These are phyloP conservation scores for Mesocentrotus franciscanus DNA, from an alignment of 53 echinoderm and acorn worm genomes.

Conservation along the genomic window DNA sequence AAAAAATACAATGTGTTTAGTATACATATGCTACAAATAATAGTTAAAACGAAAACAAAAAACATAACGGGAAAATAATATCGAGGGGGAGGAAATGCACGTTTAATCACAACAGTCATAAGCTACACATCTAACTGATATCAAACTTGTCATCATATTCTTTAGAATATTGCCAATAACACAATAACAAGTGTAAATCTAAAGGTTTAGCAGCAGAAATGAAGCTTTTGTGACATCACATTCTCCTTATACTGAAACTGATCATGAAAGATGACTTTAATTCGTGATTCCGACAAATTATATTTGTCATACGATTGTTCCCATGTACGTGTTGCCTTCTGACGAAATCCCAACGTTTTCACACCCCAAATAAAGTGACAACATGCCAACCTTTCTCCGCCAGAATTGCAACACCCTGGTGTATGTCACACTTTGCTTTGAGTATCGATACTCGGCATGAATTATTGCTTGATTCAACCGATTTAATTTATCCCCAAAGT, in stretches of 20 bases:
- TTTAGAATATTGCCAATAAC: too few species aligned
- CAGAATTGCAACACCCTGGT: slow-evolving; percentile 1
- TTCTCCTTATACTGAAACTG: not conserved
- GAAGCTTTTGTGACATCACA: not conserved
- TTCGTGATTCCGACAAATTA: not conserved
- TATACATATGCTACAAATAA: too few species aligned
- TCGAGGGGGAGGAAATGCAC: too few species aligned
- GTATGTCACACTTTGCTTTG: not conserved
- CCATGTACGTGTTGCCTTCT: not conserved
- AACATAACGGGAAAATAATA: too few species aligned
- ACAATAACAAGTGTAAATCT: not conserved
- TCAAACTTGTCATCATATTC: too few species aligned
- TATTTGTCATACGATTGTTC: slow-evolving; percentile 18
- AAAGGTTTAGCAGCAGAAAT: not conserved
- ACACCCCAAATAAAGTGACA: slow-evolving; percentile 8
- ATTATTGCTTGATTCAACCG: slow-evolving; percentile 40
- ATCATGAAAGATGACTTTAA: not conserved
- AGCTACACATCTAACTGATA: too few species aligned
- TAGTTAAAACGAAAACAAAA: too few species aligned
- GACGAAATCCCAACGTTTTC: not conserved
- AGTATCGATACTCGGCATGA: slow-evolving; percentile 46
- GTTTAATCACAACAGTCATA: too few species aligned
- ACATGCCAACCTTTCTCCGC: not conserved
- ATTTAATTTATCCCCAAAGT: slow-evolving; percentile 66
- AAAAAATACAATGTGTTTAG: too few species aligned